These are phyloP conservation scores for Marasmarcha lunaedactyla DNA, from an alignment of 2,888 invertebrate species.

Conservation along the genomic window DNA sequence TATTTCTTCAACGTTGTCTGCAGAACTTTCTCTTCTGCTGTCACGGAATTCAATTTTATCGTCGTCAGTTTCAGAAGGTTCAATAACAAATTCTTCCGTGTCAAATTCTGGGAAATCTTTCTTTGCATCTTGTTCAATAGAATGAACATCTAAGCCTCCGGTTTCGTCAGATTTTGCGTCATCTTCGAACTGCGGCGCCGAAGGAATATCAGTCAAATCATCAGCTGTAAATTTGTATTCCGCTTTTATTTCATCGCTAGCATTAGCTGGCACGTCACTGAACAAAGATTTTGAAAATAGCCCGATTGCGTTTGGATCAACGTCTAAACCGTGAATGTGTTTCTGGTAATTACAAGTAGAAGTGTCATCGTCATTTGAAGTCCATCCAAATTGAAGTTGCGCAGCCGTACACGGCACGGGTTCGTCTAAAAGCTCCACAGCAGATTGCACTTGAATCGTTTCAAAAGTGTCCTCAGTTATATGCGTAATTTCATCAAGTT, in stretches of 20 bases:
- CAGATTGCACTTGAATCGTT: constrained; percentile 40
- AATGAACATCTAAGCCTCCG: constrained; percentile 45
- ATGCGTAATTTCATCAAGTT: constrained; percentile 36
- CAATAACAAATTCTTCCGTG: constrained; percentile 41
- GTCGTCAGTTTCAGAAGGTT: constrained; percentile 51
- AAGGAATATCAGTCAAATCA: constrained; percentile 33
- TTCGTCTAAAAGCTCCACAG: constrained; percentile 25
- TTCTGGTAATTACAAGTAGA: constrained; percentile 15
- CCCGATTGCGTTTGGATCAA: constrained; percentile 27
- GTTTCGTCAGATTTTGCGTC: constrained; percentile 46
- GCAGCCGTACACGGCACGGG: constrained; percentile 14
- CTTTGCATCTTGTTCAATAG: constrained; percentile 57
- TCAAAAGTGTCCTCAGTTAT: constrained; percentile 47
- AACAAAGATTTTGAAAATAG: constrained; percentile 36
- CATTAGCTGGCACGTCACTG: constrained; percentile 36
- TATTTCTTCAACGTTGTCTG: constrained; percentile 27
- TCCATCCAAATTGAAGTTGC: constrained; percentile 31
- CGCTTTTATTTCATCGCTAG: constrained; percentile 47
- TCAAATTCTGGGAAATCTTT: constrained; percentile 48
- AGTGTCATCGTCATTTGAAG: constrained; percentile 18
- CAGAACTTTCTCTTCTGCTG: constrained; percentile 20
- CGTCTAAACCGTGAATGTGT: constrained; percentile 26
- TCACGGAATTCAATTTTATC: constrained; percentile 44
- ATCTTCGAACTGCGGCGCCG: constrained; percentile 43
- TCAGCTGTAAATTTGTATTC: constrained; percentile 37